Base-by-base conservation (phyloP, 2,888 invertebrate species). In the Coelopa pilipes region DNA sequence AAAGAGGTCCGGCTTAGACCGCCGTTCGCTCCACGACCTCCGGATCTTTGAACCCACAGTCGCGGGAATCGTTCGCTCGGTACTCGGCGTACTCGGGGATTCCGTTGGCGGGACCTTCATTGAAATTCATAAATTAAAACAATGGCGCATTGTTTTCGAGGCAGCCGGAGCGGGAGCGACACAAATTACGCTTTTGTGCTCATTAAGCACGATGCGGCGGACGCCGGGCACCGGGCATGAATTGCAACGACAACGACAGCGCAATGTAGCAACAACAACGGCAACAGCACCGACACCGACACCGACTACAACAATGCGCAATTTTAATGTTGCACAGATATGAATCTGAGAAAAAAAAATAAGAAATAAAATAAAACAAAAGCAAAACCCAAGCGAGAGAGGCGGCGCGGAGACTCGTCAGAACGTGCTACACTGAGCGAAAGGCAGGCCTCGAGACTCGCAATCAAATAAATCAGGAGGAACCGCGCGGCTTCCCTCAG, bases 291-390 rank as follows among this genome's bases (percentile, higher is more conserved):
- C 19, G 2, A 34, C 7, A 34, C 2, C 7, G 53, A 15, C 7
- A 34, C 2, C 7, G 53, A 15, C 3, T 7, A 53, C 53, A 15
- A 53, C n/a, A 53, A 53, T 15, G n/a, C 13, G 53, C 53, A 53
- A 53, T 53, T 2, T 53, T 53, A 53, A 53, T 53, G 53, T 53
- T 53, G 13, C 53, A 53, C 53, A 53, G 53, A 53, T 53, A 53
- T 53, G 5, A 53, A 53, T 53, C 53, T 53, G 10, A 15, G 10
- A 53, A 9, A 53, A n/a, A 53, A n/a, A 53, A 9, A 53, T 7
- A 53, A 10, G 49, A 49, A 49, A 49, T 49, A 10, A 49, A 11
- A 49, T 49, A 49, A 49, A 10, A 49, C 13, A 49, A 49, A 49
- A 49, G n/a, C n/a, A 34, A 34, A 34, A 34, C 34, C 34, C 34